Evolutionary conservation across 1,140 invertebrate species (phyloP).

Genomic region (Diachasma alloeum): DNA sequence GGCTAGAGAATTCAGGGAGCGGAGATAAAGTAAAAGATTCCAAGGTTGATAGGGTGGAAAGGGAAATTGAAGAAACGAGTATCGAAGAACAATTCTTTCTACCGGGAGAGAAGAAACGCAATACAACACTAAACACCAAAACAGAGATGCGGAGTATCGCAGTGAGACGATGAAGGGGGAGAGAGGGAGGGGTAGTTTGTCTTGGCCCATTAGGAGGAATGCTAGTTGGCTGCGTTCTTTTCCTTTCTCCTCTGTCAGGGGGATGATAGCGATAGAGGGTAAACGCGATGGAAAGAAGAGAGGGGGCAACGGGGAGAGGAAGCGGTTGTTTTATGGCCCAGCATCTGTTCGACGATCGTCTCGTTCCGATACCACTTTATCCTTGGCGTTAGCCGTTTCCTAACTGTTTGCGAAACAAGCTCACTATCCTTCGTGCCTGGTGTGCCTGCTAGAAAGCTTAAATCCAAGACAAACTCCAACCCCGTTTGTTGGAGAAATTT

Average conservation of each 20-base stretch:
- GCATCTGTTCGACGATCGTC: conserved; percentile 67
- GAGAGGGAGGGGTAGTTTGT: conserved; percentile 56
- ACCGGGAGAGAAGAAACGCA: conserved; percentile 37
- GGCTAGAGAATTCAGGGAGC: not conserved
- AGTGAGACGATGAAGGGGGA: not conserved
- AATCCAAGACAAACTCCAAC: conserved; percentile 21
- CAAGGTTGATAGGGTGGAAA: conserved; percentile 21
- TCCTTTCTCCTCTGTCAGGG: not conserved
- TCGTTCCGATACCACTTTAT: conserved; percentile 68
- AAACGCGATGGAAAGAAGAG: conserved; percentile 28
- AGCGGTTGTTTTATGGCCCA: conserved; percentile 64
- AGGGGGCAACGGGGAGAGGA: too few relatives aligned
- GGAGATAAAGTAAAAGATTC: conserved; percentile 25
- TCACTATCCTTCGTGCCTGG: conserved; percentile 32
- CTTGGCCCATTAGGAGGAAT: conserved; percentile 65
- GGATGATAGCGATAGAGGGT: conserved; percentile 1
- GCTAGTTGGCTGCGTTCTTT: conserved; percentile 58
- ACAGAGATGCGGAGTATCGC: not conserved
- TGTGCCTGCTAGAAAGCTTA: conserved; percentile 30
- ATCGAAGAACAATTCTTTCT: conserved; percentile 52
- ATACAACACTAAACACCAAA: not conserved
- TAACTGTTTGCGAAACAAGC: conserved; percentile 66
- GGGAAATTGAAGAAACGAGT: conserved; percentile 40
- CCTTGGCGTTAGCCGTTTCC: conserved; percentile 64
- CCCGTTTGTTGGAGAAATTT: not conserved